Base-by-base conservation (phyloP, 1,140 invertebrate species). In the Chionoecetes opilio region DNA sequence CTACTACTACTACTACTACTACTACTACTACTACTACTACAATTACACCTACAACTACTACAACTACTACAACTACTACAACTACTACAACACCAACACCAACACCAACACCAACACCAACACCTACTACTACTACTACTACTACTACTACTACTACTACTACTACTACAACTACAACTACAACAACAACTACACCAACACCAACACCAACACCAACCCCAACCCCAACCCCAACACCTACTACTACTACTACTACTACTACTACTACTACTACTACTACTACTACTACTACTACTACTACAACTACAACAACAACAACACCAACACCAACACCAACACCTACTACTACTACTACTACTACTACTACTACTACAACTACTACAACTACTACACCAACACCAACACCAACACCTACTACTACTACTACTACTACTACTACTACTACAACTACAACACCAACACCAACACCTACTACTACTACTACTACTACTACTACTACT, bases 201-300 rank as follows among this genome's bases (percentile, higher is more conserved):
- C 14, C 41, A 6, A 46, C 41, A 6, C 41, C 41, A 6, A 46
- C 41, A 6, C 41, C 41, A 6, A 6, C 41, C 14, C 41, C 41
- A 6, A 46, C 41, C 14, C 8, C 46, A 14, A 3, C 21, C 21
- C 46, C 46, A 14, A 53, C 2, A 3, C n/a, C n/a, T 75, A 75
- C 63, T 75, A 75, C 63, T 75, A 75, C 63, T 75, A 75, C 53
- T 75, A 75, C 53, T 75, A 75, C 53, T 75, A 75, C 53, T 75
- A 75, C 53, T 75, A 75, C 53, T 75, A 75, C 53, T 75, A 75
- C 53, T 75, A 75, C 53, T 75, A 75, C 53, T 75, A 75, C 53
- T 75, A 75, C 53, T 75, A 75, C 53, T 75, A 75, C 53, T 75
- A 75, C 53, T 75, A 75, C 53, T 75, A 75, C 53, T 75, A 75